These are phyloP conservation scores for Struthidea cinerea DNA, from an alignment of 2,113 vertebrate species.

Conservation along the genomic window DNA sequence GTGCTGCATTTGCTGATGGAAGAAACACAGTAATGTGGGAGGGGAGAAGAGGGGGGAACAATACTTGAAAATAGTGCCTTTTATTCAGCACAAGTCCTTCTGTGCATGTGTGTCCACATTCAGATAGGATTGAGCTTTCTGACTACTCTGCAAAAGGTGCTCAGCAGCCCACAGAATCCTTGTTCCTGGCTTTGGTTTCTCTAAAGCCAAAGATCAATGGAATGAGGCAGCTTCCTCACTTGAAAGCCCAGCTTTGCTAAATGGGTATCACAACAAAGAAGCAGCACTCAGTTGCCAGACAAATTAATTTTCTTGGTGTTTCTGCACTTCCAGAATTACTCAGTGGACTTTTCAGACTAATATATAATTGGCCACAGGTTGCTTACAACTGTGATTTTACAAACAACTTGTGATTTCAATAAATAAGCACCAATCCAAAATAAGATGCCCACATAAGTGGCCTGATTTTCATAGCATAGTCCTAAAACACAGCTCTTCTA, in stretches of 20 bases:
- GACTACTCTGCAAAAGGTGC: background rate
- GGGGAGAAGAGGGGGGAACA: background rate
- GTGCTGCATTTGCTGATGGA: background rate
- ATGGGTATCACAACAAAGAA: background rate
- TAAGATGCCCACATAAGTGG: background rate
- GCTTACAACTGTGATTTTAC: background rate
- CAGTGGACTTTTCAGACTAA: background rate
- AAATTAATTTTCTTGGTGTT: background rate
- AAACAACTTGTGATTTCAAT: background rate
- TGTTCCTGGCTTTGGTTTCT: background rate
- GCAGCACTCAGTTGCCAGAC: background rate
- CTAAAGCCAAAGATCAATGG: background rate
- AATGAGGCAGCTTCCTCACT: background rate
- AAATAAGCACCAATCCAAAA: background rate
- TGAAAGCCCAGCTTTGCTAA: background rate
- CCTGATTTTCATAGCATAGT: background rate
- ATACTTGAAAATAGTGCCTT: background rate
- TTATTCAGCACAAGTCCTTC: background rate
- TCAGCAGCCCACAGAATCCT: background rate
- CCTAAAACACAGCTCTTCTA: background rate
- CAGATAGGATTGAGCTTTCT: background rate
- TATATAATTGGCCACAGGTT: background rate
- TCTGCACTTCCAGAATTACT: background rate
- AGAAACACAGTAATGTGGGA: background rate
- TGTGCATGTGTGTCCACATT: background rate